phyloP scores from a whole-genome alignment of 2,113 vertebrate genomes.

The Ceyx margarethae region DNA sequence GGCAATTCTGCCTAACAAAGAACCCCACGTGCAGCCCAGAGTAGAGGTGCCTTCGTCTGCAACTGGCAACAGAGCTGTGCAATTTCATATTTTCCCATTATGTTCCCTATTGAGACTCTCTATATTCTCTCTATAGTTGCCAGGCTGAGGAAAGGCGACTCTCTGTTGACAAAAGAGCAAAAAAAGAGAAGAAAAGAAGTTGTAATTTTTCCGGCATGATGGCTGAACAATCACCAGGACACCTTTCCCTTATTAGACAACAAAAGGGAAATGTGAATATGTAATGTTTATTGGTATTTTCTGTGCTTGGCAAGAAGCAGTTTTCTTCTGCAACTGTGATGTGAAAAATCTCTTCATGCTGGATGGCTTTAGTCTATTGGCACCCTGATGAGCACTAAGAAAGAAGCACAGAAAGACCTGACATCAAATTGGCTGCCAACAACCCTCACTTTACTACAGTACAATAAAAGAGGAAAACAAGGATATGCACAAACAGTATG shows the following conservation, averaged over 20 bases:
- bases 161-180: conserved; percentile 49
- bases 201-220: conserved; percentile 56
- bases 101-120: background rate
- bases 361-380: conserved; percentile 61
- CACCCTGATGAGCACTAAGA: conserved; percentile 67
- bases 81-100: conserved; percentile 26
- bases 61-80: background rate
- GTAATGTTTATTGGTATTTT: conserved; percentile 72
- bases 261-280: conserved; percentile 68
- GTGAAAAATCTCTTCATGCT: conserved; percentile 64
- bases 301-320: conserved; percentile 44
- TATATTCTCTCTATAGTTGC: background rate
- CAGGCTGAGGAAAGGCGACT: background rate
- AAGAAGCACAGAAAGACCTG: conserved; percentile 74
- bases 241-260: conserved; percentile 69
- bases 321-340: conserved; percentile 67
- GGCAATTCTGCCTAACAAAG: background rate
- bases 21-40: background rate
- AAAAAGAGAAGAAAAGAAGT: conserved; percentile 43
- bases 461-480: conserved; percentile 56
- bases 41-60: background rate
- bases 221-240: conserved; percentile 50
- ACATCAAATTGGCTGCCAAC: conserved; percentile 72
- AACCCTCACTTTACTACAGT: conserved; percentile 45
- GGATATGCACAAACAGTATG: conserved; percentile 50